phyloP scores from a whole-genome alignment of 2,888 invertebrate genomes.

The Criorhina ranunculi region DNA sequence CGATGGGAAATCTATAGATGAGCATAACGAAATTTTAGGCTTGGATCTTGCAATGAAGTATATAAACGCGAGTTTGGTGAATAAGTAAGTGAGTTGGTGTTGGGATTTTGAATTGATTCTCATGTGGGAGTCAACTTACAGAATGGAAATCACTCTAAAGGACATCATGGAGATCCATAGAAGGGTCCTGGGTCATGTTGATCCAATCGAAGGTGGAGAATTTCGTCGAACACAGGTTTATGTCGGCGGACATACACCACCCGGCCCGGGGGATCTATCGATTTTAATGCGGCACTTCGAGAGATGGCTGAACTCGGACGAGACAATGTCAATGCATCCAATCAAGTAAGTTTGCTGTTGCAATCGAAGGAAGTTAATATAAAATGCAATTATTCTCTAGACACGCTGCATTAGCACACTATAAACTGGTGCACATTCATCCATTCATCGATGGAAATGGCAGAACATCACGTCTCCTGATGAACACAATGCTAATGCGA shows the following conservation, averaged over 20 bases:
- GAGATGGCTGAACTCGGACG: constrained; percentile 96
- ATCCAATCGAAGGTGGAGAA: constrained; percentile 95
- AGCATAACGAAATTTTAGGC: constrained; percentile 98
- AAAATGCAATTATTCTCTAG: constrained; percentile 84
- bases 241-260: constrained; percentile 97
- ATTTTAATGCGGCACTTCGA: constrained; percentile 94
- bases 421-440: constrained; percentile 98
- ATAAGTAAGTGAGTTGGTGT: constrained; percentile 84
- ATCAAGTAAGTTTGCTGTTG: constrained; percentile 86
- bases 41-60: constrained; percentile 98
- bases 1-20: constrained; percentile 95
- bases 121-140: constrained; percentile 77
- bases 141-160: constrained; percentile 91
- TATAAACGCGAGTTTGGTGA: constrained; percentile 92
- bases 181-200: constrained; percentile 96
- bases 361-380: not conserved
- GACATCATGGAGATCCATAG: constrained; percentile 97
- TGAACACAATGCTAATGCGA: constrained; percentile 98
- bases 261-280: constrained; percentile 92
- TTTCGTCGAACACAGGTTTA: constrained; percentile 96
- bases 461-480: constrained; percentile 95
- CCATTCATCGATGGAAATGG: constrained; percentile 99
- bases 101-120: not conserved
- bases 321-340: constrained; percentile 93
- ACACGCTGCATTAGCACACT: constrained; percentile 97